These are phyloP conservation scores for Lottia gigantea DNA, from an alignment of 2,888 invertebrate species.

Conservation along the genomic window DNA sequence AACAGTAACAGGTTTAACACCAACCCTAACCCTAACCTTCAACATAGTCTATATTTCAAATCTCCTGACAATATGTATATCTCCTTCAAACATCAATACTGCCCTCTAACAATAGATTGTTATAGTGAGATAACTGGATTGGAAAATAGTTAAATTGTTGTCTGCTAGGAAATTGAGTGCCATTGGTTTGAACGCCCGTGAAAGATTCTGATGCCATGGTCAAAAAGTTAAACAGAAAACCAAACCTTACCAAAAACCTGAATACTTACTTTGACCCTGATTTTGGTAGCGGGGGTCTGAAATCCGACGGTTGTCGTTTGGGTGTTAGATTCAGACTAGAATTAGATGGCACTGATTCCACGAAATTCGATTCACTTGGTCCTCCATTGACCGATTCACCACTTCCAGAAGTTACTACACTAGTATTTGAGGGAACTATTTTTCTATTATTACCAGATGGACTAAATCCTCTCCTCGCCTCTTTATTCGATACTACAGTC, in stretches of 20 bases:
- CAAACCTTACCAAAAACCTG: neutral
- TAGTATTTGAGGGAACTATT: neutral
- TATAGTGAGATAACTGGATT: no score
- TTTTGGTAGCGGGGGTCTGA: constrained; percentile 42
- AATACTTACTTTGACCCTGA: constrained; percentile 57
- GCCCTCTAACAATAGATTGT: no score
- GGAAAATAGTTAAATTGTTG: no score
- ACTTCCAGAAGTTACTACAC: neutral
- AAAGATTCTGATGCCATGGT: no score
- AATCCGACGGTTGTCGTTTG: constrained; percentile 32
- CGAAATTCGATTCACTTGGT: neutral
- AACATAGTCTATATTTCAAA: no score
- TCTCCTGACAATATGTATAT: no score
- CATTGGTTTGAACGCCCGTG: no score
- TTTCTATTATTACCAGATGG: neutral
- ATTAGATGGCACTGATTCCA: neutral
- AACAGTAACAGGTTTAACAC: no score
- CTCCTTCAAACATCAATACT: no score
- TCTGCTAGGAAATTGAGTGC: no score
- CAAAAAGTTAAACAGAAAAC: neutral
- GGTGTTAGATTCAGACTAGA: constrained; percentile 4
- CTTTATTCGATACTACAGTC: constrained; percentile 20
- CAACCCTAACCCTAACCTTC: no score
- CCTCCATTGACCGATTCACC: constrained; percentile 1
- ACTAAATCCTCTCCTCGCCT: constrained; percentile 23